A percentile compares a stretch with the other conserved stretches of the same genome.
Evolutionary conservation across 2,113 vertebrate genomes (phyloP).

Genomic region (Heptranchias perlo): DNA sequence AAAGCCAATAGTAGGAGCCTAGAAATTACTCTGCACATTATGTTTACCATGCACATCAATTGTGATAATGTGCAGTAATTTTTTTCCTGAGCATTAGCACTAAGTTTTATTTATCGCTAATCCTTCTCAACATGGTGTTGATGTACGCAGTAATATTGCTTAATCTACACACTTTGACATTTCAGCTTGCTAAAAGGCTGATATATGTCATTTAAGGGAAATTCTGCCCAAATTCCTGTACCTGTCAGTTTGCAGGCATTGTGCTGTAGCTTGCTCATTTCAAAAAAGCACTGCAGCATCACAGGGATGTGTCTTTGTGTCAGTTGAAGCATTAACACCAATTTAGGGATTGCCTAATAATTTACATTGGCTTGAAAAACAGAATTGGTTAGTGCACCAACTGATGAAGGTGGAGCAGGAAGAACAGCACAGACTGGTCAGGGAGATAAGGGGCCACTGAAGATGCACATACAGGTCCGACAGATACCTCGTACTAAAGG

Average conservation of each 20-base stretch:
- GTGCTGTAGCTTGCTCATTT: neutral
- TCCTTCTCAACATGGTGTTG: neutral
- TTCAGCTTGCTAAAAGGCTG: neutral
- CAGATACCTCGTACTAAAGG: neutral
- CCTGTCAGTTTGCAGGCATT: neutral
- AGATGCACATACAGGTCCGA: too few species aligned
- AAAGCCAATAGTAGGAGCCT: neutral
- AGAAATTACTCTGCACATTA: neutral
- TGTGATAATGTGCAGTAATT: neutral
- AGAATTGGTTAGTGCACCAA: neutral
- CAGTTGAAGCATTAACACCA: neutral
- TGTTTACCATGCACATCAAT: neutral
- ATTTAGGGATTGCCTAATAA: neutral
- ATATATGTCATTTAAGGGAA: neutral
- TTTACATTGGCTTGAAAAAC: neutral
- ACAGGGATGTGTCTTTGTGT: neutral
- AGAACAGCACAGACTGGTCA: neutral
- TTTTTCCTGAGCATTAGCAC: neutral
- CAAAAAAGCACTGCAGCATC: neutral
- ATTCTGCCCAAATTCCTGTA: neutral
- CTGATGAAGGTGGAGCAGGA: neutral
- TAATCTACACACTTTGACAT: neutral
- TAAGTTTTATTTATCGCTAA: neutral
- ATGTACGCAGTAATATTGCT: neutral
- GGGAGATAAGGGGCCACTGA: neutral